Evolutionary conservation across 2,113 vertebrate species (phyloP).

Genomic region (Tricholaema leucomelas): DNA sequence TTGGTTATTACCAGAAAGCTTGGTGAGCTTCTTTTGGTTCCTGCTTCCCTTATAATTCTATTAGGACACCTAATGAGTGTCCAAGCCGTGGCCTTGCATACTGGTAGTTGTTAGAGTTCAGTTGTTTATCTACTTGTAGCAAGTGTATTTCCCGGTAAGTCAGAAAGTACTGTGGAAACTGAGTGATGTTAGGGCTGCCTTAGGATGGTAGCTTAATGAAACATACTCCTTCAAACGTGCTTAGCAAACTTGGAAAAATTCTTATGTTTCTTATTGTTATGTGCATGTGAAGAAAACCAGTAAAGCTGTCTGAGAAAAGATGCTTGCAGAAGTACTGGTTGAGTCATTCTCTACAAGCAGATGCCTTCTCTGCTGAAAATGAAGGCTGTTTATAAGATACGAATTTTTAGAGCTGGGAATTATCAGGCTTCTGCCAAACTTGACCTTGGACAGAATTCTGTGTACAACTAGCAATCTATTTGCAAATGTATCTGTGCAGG

Average conservation of each 20-base stretch:
- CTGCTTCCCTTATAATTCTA: neutral
- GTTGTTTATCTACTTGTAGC: neutral
- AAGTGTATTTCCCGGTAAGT: neutral
- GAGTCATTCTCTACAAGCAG: slow-evolving; percentile 15
- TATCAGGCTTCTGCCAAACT: neutral
- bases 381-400: neutral
- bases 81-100: neutral
- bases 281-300: slow-evolving; percentile 16
- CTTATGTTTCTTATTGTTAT: slow-evolving; percentile 5
- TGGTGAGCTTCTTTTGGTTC: neutral
- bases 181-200: neutral
- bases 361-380: neutral
- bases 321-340: neutral
- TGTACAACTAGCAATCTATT: neutral
- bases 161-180: neutral
- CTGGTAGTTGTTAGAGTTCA: neutral
- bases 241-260: neutral
- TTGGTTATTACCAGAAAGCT: neutral
- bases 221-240: neutral
- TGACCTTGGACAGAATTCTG: neutral
- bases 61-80: neutral
- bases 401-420: neutral
- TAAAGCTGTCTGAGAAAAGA: neutral
- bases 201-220: neutral
- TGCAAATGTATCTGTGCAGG: neutral